phyloP scores from a whole-genome alignment of 2,113 vertebrate species.

The Struthio camelus region DNA sequence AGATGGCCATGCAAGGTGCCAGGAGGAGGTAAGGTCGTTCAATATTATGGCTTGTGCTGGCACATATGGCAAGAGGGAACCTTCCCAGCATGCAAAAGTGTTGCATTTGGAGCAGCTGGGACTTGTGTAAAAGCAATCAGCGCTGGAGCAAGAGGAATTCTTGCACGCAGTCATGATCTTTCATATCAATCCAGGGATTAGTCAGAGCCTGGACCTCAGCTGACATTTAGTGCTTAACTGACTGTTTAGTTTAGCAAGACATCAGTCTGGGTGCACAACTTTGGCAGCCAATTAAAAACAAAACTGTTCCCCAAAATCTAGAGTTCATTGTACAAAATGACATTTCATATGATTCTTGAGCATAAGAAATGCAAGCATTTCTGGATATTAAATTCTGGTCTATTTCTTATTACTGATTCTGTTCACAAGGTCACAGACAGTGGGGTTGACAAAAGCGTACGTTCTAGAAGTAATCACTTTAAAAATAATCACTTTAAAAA shows the following conservation, averaged over 20 bases:
- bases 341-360: not conserved
- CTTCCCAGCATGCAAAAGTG: not conserved
- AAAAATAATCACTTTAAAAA: not conserved
- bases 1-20: not conserved
- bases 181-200: not conserved
- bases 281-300: not conserved
- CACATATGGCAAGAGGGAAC: not conserved
- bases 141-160: accelerated
- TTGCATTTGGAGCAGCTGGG: not conserved
- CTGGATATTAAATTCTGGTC: not conserved
- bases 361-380: not conserved
- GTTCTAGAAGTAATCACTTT: too few species aligned
- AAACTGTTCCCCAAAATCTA: not conserved
- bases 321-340: not conserved
- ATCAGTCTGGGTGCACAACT: not conserved
- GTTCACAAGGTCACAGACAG: not conserved
- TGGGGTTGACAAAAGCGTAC: not conserved
- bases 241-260: not conserved
- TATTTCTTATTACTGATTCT: not conserved
- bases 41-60: too few species aligned
- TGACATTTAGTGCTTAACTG: not conserved
- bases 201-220: not conserved
- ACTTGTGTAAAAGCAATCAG: accelerated
- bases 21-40: not conserved
- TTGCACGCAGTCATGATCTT: not conserved